Evolutionary conservation across 23 tunicate genomes (phyloP), one percentile per base, ranked within the genome.

Genomic region (Aplidium turbinatum): DNA sequence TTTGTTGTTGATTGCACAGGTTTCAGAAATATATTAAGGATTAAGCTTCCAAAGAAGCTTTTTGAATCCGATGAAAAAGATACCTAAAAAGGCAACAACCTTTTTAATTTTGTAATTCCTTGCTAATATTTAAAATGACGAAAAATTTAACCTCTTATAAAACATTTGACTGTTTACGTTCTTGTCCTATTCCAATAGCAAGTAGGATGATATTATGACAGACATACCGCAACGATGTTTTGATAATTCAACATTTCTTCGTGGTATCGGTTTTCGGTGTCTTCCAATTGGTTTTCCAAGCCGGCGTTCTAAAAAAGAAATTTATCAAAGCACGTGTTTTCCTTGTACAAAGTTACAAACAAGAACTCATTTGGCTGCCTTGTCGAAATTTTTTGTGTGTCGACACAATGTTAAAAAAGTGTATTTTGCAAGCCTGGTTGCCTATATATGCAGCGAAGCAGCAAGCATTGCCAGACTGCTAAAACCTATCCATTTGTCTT

Each of bases 261-360:
- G 40, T 72, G 75, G 31, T 73, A 54, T 4, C 96, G 76, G 50
- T 35, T 60, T 51, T 88, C 83, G 22, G 70, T 18, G 22, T 88
- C 96, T 5, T 77, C 69, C 40, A 88, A 27, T 57, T 81, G 87
- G 20, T 33, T 66, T 75, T 88, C 96, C 75, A 88, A 50, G 26
- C 83, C 63, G 2, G 87, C 56, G 32, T 76, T 88, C 96, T 88
- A 58, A 27, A 29, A 48, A 3, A 5, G 38, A 60, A 60, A 60
- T 42, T 42, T 11, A 9, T 11, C 13, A 42, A 42, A 42, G 11
- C 50, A 16, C 16, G 50, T 42, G 13, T 16, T 11, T 42, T 42
- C 13, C 50, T 42, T 42, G 16, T 42, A 16, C 50, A 42, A 42
- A 11, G 13, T 42, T 9, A 9, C 16, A 42, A 11, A 9, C 50